Evolutionary conservation across 2,888 invertebrate species (phyloP).

Genomic region (Erynnis tages): DNA sequence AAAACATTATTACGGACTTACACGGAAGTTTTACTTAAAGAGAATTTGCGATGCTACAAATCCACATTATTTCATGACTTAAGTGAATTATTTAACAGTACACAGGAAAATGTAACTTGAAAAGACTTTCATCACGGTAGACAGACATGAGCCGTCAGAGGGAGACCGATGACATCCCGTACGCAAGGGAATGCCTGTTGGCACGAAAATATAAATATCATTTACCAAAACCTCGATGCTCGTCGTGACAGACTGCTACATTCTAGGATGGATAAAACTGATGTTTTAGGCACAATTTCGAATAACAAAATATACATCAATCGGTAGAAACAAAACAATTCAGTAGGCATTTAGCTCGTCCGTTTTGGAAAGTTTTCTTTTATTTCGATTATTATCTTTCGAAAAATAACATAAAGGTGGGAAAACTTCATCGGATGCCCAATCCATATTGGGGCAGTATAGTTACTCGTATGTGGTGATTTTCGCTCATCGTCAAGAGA

Average conservation of each 20-base stretch:
- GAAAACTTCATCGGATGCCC: too few species aligned
- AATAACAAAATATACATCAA: too few species aligned
- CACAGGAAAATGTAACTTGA: neutral
- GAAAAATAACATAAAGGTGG: too few species aligned
- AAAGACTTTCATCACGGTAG: neutral
- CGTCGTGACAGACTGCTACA: too few species aligned
- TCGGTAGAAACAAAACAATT: too few species aligned
- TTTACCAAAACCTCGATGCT: neutral
- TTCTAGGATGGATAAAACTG: neutral
- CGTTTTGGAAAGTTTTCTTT: too few species aligned
- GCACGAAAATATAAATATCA: neutral
- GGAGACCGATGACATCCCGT: slow-evolving; percentile 1
- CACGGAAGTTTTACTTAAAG: slow-evolving; percentile 1
- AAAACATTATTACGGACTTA: neutral
- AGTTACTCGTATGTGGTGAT: too few species aligned
- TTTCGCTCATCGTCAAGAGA: too few species aligned
- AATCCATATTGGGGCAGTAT: too few species aligned
- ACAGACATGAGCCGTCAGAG: slow-evolving; percentile 5
- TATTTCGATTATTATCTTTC: too few species aligned
- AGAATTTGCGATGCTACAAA: slow-evolving; percentile 12
- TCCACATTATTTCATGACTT: neutral
- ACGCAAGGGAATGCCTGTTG: neutral
- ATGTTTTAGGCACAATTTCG: neutral
- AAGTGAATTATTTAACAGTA: slow-evolving; percentile 7
- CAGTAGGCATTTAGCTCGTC: too few species aligned